These are phyloP conservation scores for Pentamera pediparva DNA, from an alignment of 53 echinoderm and acorn worm species.

Conservation along the genomic window DNA sequence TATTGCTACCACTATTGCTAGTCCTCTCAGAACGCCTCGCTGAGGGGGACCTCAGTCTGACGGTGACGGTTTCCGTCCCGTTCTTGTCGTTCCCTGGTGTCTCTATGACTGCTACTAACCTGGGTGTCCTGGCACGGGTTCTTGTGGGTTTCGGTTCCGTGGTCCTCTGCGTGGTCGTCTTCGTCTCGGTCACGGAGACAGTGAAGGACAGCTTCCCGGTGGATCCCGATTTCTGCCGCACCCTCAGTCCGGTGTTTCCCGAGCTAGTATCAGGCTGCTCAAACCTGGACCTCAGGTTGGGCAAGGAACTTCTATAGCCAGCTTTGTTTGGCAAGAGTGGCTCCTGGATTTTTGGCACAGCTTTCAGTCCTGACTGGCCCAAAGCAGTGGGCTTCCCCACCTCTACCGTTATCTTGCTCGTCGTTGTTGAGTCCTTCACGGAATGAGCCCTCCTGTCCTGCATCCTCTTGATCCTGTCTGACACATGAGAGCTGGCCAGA, in stretches of 20 bases:
- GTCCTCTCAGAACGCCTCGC: constrained; percentile 38
- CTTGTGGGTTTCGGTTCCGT: constrained; percentile 34
- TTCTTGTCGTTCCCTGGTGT: constrained; percentile 49
- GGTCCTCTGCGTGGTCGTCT: constrained; percentile 18
- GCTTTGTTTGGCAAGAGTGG: constrained; percentile 37
- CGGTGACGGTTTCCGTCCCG: constrained; percentile 59
- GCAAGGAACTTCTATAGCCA: constrained; percentile 68
- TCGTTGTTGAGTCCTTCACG: neutral
- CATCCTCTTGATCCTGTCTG: constrained; percentile 67
- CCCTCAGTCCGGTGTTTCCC: neutral
- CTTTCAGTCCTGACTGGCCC: constrained; percentile 30
- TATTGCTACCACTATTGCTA: constrained; percentile 29
- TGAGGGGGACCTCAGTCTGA: constrained; percentile 52
- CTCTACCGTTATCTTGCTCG: neutral
- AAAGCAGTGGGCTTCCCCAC: constrained; percentile 1
- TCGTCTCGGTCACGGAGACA: constrained; percentile 49
- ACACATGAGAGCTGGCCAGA: constrained; percentile 54
- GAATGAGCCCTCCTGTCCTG: constrained; percentile 36
- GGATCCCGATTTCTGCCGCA: constrained; percentile 21
- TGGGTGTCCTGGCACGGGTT: constrained; percentile 44
- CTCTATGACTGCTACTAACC: constrained; percentile 71
- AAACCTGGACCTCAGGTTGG: constrained; percentile 76
- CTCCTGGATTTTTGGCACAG: constrained; percentile 10
- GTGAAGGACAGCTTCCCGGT: constrained; percentile 47
- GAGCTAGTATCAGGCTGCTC: constrained; percentile 41